Conservation (phyloP, 1,140 invertebrate genomes). For the Ctenoplectra terminalis region DNA sequence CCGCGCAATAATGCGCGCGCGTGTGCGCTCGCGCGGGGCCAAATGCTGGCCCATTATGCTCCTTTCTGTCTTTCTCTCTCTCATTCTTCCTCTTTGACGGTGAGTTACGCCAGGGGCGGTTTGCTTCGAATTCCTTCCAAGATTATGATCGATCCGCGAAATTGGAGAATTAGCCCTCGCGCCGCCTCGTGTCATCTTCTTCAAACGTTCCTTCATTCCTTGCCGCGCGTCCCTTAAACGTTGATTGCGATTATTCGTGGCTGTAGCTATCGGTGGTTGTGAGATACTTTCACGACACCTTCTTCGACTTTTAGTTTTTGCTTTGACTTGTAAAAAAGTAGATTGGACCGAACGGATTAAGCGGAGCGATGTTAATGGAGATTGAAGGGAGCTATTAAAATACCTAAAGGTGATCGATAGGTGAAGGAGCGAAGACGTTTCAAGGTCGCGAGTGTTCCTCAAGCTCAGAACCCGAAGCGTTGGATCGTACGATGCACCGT, state of each 20-base stretch:
- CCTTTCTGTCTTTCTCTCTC: not conserved
- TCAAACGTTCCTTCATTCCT: not conserved
- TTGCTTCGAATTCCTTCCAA: conserved; percentile 47
- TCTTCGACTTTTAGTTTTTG: not conserved
- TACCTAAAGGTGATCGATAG: too few species aligned
- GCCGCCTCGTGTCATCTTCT: not conserved
- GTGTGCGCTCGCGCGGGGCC: conserved; percentile 67
- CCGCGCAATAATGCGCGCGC: conserved; percentile 72
- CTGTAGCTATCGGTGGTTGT: not conserved
- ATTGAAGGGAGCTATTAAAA: not conserved
- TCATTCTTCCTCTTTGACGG: not conserved
- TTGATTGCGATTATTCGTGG: too few species aligned
- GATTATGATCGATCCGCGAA: conserved; percentile 55
- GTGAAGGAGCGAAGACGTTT: too few species aligned
- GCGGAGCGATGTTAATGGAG: not conserved
- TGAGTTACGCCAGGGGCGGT: conserved; percentile 59
- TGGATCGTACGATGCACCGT: too few species aligned
- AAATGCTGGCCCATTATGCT: conserved; percentile 71
- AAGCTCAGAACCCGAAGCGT: too few species aligned
- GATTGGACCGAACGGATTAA: too few species aligned
- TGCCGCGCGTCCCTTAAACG: not conserved
- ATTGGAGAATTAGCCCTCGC: conserved; percentile 25
- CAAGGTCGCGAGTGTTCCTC: too few species aligned
- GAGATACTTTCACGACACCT: not conserved
- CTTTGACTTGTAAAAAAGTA: too few species aligned